Percentiles rank a stretch among this genome's conserved stretches.
Conservation (phyloP, 2,888 invertebrate genomes). For the Merodon equestris region DNA sequence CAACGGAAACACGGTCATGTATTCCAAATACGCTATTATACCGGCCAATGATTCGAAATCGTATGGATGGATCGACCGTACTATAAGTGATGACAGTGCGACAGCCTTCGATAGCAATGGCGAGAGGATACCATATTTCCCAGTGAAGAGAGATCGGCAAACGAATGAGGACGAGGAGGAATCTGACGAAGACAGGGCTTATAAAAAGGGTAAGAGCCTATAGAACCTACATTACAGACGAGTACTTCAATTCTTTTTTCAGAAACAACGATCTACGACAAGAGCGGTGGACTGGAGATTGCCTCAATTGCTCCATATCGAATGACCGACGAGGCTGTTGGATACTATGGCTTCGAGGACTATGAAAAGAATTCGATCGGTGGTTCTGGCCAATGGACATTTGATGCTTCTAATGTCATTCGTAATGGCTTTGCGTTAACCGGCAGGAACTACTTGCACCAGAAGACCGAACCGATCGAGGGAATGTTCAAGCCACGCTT, state of each 20-base stretch:
- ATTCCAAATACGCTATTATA: constrained; percentile 6
- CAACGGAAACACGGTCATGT: constrained; percentile 7
- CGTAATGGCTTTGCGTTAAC: constrained; percentile 34
- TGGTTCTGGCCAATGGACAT: constrained; percentile 12
- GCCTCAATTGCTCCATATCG: constrained; percentile 21
- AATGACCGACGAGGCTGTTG: constrained; percentile 1
- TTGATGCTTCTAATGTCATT: constrained; percentile 20
- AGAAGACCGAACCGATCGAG: constrained; percentile 9
- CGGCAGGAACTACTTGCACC: constrained; percentile 30
- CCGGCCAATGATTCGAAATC: constrained; percentile 17
- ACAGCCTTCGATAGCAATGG: constrained; percentile 16
- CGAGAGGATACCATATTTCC: not conserved
- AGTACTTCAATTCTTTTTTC: not conserved
- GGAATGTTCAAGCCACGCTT: constrained; percentile 24
- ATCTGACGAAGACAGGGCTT: constrained; percentile 1
- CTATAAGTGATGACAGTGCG: not conserved
- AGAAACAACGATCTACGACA: constrained; percentile 33
- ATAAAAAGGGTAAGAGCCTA: constrained; percentile 7
- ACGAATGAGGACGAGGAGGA: not conserved
- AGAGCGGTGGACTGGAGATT: constrained; percentile 15
- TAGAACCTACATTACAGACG: not conserved
- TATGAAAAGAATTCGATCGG: constrained; percentile 36
- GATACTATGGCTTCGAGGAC: constrained; percentile 44
- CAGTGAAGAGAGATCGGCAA: not conserved
- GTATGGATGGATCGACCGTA: constrained; percentile 28